Conservation (phyloP, 2,797 vertebrate genomes). For the Smutsia temminckii region DNA sequence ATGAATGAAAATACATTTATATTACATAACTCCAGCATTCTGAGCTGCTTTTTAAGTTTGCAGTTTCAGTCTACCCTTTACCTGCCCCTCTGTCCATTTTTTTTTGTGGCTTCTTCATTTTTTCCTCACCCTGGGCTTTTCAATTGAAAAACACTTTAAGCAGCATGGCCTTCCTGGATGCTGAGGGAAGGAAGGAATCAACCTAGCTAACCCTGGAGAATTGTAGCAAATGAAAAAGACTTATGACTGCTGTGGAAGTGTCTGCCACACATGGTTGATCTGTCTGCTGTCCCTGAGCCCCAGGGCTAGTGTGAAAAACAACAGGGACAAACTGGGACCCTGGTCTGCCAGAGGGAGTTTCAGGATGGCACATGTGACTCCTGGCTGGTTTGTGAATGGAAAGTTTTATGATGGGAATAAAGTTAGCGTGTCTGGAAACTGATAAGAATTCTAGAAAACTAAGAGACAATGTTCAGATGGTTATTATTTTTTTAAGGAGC, state of each 20-base stretch:
- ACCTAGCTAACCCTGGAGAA: conserved; percentile 45
- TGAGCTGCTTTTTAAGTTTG: background rate
- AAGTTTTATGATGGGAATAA: background rate
- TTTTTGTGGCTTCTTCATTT: background rate
- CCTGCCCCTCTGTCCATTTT: background rate
- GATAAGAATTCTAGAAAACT: conserved; percentile 2
- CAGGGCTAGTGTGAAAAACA: background rate
- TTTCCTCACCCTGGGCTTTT: background rate
- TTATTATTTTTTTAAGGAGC: conserved; percentile 11
- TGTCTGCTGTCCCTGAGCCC: background rate
- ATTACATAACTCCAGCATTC: background rate
- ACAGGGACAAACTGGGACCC: background rate
- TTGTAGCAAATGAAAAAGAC: conserved; percentile 38
- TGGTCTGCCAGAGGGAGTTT: background rate
- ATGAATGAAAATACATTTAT: background rate
- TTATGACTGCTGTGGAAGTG: background rate
- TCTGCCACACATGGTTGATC: background rate
- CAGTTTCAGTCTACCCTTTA: background rate
- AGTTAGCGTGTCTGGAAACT: background rate
- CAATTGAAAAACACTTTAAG: conserved; percentile 14
- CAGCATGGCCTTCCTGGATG: background rate
- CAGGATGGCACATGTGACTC: background rate
- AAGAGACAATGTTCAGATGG: background rate
- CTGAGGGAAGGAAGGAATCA: background rate
- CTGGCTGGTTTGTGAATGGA: background rate